Percentiles rank a stretch among this genome's conserved stretches.
Conservation (phyloP, 2,113 vertebrate genomes). For the Ageneiosus marmoratus region DNA sequence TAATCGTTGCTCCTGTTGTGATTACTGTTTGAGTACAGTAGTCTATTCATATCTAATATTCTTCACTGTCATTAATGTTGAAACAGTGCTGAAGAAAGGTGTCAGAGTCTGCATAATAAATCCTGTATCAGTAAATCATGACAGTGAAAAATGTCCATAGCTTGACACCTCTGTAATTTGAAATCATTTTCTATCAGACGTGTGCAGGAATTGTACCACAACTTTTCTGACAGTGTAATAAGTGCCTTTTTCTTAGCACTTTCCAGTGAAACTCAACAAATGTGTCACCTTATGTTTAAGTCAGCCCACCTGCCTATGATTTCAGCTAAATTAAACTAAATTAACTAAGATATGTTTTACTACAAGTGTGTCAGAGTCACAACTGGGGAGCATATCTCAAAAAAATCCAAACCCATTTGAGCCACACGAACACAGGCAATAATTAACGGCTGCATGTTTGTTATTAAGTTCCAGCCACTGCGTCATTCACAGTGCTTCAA, state of each 20-base stretch:
- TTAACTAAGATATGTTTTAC: slow-evolving; percentile 85
- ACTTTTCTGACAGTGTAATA: slow-evolving; percentile 62
- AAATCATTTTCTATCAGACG: slow-evolving; percentile 69
- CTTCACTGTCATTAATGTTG: slow-evolving; percentile 26
- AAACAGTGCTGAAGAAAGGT: slow-evolving; percentile 47
- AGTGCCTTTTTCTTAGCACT: slow-evolving; percentile 47
- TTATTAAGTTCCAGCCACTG: slow-evolving; percentile 72
- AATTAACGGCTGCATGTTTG: slow-evolving; percentile 69
- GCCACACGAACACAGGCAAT: slow-evolving; percentile 66
- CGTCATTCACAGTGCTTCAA: slow-evolving; percentile 73
- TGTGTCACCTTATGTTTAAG: slow-evolving; percentile 43
- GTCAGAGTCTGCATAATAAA: slow-evolving; percentile 66
- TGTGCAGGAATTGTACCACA: slow-evolving; percentile 58
- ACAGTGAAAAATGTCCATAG: slow-evolving; percentile 70
- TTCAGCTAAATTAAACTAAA: slow-evolving; percentile 81
- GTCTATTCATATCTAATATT: slow-evolving; percentile 34
- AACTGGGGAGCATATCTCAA: slow-evolving; percentile 82
- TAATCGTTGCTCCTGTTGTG: neutral
- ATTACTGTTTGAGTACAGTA: slow-evolving; percentile 16
- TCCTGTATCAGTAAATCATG: slow-evolving; percentile 68
- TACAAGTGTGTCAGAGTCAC: slow-evolving; percentile 77
- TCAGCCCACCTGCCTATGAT: slow-evolving; percentile 46
- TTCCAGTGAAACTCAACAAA: slow-evolving; percentile 31
- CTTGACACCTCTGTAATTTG: slow-evolving; percentile 68
- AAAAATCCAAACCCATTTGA: slow-evolving; percentile 49